Evolutionary conservation across 1,140 invertebrate species (phyloP).

Genomic region (Nomia melanderi): DNA sequence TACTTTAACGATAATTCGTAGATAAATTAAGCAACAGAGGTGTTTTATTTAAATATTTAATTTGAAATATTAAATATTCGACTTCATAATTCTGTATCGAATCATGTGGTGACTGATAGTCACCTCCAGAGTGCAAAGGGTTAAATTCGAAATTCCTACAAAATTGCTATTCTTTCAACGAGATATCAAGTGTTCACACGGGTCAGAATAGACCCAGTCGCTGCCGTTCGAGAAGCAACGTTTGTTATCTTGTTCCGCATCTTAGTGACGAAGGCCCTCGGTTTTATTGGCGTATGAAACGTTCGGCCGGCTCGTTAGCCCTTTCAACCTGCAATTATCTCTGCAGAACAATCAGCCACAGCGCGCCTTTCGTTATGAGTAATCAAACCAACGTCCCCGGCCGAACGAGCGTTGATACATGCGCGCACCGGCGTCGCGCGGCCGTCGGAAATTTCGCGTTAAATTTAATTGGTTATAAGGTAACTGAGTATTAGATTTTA

Average conservation of each 20-base stretch:
- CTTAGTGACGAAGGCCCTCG: neutral
- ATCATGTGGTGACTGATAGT: too few species aligned
- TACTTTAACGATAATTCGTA: too few species aligned
- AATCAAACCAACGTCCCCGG: conserved; percentile 13
- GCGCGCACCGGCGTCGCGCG: neutral
- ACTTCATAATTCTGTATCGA: too few species aligned
- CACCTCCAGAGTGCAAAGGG: too few species aligned
- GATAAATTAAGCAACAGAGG: too few species aligned
- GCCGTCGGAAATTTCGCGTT: neutral
- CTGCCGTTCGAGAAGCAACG: too few species aligned
- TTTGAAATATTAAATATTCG: too few species aligned
- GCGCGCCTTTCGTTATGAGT: conserved; percentile 10
- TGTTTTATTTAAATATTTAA: too few species aligned
- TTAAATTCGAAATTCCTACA: too few species aligned
- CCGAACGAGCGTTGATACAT: neutral
- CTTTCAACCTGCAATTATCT: conserved; percentile 13
- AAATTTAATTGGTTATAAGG: neutral
- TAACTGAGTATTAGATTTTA: neutral
- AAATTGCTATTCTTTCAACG: too few species aligned
- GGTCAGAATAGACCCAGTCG: too few species aligned
- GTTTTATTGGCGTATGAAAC: conserved; percentile 13
- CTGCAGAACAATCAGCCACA: conserved; percentile 9
- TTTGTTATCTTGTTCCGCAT: conserved; percentile 17
- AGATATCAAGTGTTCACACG: too few species aligned
- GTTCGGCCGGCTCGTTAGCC: conserved; percentile 12